These are phyloP conservation scores for Rhynchotus rufescens DNA, from an alignment of 2,797 vertebrate species.

Conservation along the genomic window DNA sequence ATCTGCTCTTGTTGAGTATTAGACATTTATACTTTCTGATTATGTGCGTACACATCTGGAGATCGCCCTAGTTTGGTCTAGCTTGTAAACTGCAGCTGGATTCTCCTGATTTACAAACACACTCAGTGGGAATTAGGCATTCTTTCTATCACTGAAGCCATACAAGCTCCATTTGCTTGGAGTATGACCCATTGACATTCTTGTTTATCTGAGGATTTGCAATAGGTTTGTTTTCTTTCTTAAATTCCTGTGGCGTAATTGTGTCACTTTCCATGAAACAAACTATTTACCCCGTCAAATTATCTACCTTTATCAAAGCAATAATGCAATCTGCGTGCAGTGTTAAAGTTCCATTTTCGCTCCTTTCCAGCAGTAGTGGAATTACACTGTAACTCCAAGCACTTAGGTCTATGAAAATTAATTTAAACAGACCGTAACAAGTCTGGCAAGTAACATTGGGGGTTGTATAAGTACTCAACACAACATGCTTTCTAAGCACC, in stretches of 20 bases:
- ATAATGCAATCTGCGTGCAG: not conserved
- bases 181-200: constrained; percentile 2
- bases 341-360: constrained; percentile 13
- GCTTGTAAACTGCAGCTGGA: constrained; percentile 8
- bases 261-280: constrained; percentile 53
- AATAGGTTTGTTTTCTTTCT: constrained; percentile 42
- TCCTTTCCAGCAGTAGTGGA: not conserved
- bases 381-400: not conserved
- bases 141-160: not conserved
- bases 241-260: constrained; percentile 23
- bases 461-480: not conserved
- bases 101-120: not conserved
- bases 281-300: constrained; percentile 49
- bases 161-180: not conserved
- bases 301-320: constrained; percentile 52
- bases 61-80: not conserved
- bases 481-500: not conserved
- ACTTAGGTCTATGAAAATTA: constrained; percentile 30
- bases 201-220: constrained; percentile 5
- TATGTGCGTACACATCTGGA: not conserved
- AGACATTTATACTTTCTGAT: not conserved
- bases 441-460: not conserved
- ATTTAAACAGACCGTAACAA: constrained; percentile 2
- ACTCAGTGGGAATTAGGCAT: not conserved
- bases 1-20: not conserved